phyloP scores from a whole-genome alignment of 2,888 invertebrate species.

The Adelphocoris suturalis region DNA sequence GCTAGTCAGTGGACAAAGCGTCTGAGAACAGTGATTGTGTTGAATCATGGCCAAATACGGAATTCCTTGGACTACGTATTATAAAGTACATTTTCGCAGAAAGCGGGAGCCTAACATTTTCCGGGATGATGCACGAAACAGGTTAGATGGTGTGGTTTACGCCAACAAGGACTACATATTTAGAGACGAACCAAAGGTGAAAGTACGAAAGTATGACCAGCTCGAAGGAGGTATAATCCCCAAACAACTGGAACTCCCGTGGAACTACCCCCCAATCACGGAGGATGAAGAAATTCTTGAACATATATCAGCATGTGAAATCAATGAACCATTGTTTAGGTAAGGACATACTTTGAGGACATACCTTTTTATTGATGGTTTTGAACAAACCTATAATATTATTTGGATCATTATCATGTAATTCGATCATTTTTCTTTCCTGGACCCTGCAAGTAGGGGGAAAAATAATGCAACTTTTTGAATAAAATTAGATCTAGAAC shows the following conservation, averaged over 20 bases:
- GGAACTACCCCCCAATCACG: neutral
- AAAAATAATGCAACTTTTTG: too few species aligned
- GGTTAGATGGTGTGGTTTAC: neutral
- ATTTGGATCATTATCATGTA: too few species aligned
- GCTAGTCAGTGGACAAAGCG: too few species aligned
- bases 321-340: conserved; percentile 28
- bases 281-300: conserved; percentile 46
- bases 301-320: conserved; percentile 26
- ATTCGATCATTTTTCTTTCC: too few species aligned
- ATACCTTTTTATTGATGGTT: neutral
- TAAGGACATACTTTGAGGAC: neutral
- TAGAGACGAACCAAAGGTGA: neutral
- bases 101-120: neutral
- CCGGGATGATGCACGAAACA: conserved; percentile 30
- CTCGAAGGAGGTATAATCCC: neutral
- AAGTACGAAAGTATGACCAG: neutral
- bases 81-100: neutral
- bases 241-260: neutral
- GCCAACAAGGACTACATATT: conserved; percentile 24
- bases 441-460: too few species aligned
- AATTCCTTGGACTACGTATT: neutral
- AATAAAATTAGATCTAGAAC: too few species aligned
- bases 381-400: too few species aligned
- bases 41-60: neutral
- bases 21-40: too few species aligned